phyloP scores from a whole-genome alignment of 37 sponge, comb jelly and placozoan species.

The Agelas oroides region DNA sequence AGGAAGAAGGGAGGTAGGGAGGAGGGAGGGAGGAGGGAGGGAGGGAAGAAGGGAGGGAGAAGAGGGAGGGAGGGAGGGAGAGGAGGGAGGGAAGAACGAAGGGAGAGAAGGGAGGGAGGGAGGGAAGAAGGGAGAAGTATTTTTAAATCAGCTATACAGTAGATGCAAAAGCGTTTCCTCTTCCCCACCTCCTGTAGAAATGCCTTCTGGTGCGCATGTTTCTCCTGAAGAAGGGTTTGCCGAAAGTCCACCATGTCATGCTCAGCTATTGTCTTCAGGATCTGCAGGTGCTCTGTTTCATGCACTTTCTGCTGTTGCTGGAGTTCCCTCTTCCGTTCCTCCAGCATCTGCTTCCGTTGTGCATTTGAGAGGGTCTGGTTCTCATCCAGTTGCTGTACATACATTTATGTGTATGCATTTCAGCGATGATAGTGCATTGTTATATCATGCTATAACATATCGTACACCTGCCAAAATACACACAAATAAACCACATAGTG shows the following conservation, averaged over 20 bases:
- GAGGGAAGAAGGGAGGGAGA: not conserved
- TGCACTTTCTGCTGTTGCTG: constrained; percentile 63
- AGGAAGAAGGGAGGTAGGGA: not conserved
- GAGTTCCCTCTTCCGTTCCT: constrained; percentile 80
- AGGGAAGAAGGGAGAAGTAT: too few relatives aligned
- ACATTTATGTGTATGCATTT: too few relatives aligned
- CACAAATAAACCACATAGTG: too few relatives aligned
- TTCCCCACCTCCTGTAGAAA: constrained; percentile 81
- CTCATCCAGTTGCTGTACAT: constrained; percentile 67
- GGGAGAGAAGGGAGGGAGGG: not conserved
- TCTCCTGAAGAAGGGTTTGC: constrained; percentile 72
- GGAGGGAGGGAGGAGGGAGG: not conserved
- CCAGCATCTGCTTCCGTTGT: constrained; percentile 70
- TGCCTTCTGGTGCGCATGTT: constrained; percentile 81
- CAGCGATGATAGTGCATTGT: too few relatives aligned
- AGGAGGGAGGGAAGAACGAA: not conserved
- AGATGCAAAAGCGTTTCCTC: not conserved
- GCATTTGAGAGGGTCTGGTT: constrained; percentile 45
- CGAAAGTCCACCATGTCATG: constrained; percentile 75
- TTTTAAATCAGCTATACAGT: not conserved
- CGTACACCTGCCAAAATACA: too few relatives aligned
- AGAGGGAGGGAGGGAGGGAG: constrained; percentile 8
- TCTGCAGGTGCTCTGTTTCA: constrained; percentile 79
- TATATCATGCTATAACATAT: too few relatives aligned
- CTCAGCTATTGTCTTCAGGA: constrained; percentile 72